Conservation (phyloP, 2,113 vertebrate genomes). For the Oryzias javanicus region DNA sequence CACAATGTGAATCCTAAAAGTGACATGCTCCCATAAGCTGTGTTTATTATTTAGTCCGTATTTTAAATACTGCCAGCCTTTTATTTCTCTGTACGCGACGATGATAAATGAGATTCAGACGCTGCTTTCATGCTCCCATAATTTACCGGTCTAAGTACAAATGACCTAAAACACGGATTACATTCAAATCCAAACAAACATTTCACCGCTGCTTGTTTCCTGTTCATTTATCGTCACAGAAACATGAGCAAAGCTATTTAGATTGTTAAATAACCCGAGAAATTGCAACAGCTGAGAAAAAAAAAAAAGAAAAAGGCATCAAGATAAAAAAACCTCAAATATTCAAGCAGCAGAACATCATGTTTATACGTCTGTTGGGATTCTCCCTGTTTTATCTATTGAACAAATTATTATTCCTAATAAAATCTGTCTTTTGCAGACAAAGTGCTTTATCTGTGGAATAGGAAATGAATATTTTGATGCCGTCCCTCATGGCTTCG, state of each 20-base stretch:
- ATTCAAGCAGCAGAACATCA: not conserved
- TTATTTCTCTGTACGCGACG: constrained; percentile 11
- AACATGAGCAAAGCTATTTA: not conserved
- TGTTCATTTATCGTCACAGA: constrained; percentile 5
- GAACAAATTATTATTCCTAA: constrained; percentile 7
- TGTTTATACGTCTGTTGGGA: not conserved
- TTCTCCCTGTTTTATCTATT: not conserved
- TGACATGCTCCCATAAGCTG: not conserved
- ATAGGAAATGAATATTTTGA: constrained; percentile 79
- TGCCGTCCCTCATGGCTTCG: constrained; percentile 75
- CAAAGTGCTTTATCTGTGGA: constrained; percentile 80
- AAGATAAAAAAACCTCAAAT: not conserved
- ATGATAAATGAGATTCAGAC: constrained; percentile 21
- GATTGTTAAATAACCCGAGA: constrained; percentile 5
- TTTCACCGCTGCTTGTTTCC: constrained; percentile 3
- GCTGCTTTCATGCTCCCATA: constrained; percentile 1
- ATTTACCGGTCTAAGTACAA: constrained; percentile 11
- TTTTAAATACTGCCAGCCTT: constrained; percentile 4
- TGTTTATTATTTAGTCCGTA: not conserved
- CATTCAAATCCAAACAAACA: constrained; percentile 7
- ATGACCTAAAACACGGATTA: constrained; percentile 19
- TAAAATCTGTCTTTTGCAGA: constrained; percentile 56
- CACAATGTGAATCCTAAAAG: not conserved
- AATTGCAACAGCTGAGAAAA: not conserved
- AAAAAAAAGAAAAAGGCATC: not conserved